phyloP scores from a whole-genome alignment of 64 coral and sea anemone genomes.

The Orbicella faveolata region DNA sequence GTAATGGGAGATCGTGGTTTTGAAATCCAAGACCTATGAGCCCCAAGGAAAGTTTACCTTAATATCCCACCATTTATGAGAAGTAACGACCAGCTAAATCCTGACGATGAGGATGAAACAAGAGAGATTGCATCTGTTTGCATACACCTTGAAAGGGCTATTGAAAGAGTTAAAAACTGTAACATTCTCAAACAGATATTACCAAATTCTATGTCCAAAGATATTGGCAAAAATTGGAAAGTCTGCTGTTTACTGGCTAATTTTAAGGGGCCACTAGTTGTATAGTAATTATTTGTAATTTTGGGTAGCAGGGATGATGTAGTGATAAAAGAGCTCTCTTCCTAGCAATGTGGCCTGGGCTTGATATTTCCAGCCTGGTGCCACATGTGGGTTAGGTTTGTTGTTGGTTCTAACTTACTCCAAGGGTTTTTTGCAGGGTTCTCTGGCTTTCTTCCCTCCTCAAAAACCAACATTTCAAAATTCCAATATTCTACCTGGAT shows the following conservation, averaged over 20 bases:
- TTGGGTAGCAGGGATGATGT: background rate
- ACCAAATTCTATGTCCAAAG: slow-evolving; percentile 24
- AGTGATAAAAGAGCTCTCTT: background rate
- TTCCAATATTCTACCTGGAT: no score
- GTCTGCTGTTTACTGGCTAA: slow-evolving; percentile 5
- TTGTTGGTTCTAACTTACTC: no score
- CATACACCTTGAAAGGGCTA: slow-evolving; percentile 47
- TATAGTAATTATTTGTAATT: background rate
- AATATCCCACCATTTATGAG: slow-evolving; percentile 41
- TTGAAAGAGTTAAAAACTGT: slow-evolving; percentile 39
- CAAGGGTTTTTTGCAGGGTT: no score
- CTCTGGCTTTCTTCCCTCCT: no score
- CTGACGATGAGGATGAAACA: slow-evolving; percentile 40
- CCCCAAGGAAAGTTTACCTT: background rate
- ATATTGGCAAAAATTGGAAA: slow-evolving; percentile 15
- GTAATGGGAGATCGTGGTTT: slow-evolving; percentile 59
- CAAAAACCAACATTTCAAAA: no score
- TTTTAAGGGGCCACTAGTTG: background rate
- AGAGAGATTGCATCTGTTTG: slow-evolving; percentile 35
- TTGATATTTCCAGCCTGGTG: no score
- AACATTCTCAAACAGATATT: slow-evolving; percentile 24
- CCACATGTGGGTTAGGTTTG: no score
- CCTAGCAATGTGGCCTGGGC: background rate
- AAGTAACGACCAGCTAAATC: slow-evolving; percentile 24
- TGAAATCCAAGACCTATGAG: slow-evolving; percentile 43